Evolutionary conservation across 2,113 vertebrate genomes (phyloP).

Genomic region (Bothrops jararaca): DNA sequence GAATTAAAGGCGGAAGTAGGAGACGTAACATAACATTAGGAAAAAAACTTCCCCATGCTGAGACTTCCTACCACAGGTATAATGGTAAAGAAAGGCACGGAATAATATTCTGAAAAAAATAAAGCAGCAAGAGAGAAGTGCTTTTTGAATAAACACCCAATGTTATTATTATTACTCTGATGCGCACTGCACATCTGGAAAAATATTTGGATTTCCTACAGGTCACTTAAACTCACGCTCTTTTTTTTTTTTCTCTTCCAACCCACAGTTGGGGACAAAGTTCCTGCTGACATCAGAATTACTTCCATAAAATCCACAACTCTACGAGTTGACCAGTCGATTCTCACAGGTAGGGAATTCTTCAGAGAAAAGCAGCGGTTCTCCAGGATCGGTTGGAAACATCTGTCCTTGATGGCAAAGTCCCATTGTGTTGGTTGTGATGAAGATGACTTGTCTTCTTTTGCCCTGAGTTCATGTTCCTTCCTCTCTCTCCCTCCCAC

Average conservation of each 20-base stretch:
- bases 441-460: neutral
- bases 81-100: neutral
- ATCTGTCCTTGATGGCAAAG: neutral
- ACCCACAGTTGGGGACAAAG: constrained; percentile 93
- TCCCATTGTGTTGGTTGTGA: too few species aligned
- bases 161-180: neutral
- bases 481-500: neutral
- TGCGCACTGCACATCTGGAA: neutral
- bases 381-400: neutral
- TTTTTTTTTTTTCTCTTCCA: neutral
- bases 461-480: neutral
- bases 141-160: neutral
- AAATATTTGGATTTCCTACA: neutral
- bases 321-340: constrained; percentile 95
- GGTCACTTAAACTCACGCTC: neutral
- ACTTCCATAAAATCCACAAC: constrained; percentile 97
- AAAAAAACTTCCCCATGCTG: neutral
- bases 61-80: neutral
- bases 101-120: neutral
- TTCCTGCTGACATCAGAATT: constrained; percentile 96
- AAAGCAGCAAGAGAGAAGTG: neutral
- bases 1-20: neutral
- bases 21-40: neutral
- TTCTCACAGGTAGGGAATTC: constrained; percentile 86
- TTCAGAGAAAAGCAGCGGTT: neutral